Conservation (phyloP, 1,140 invertebrate species). For the Heliothis subflexa region DNA sequence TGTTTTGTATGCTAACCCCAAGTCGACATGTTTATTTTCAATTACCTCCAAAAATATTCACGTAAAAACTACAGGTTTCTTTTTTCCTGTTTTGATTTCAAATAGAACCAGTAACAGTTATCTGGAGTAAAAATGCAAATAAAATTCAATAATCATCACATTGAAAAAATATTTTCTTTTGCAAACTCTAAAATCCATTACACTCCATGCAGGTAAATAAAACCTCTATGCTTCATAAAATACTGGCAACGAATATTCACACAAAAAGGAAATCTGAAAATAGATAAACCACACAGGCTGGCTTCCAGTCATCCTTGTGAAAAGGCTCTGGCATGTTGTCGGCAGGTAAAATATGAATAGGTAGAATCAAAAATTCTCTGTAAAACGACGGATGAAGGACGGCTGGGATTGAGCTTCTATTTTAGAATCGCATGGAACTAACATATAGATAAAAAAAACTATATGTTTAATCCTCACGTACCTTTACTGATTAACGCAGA, state of each 20-base stretch:
- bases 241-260: slow-evolving; percentile 18
- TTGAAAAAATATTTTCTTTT: too few relatives aligned
- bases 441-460: too few relatives aligned
- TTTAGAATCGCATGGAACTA: neutral
- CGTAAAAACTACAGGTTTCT: too few relatives aligned
- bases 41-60: too few relatives aligned
- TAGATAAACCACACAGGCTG: slow-evolving; percentile 13
- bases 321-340: neutral
- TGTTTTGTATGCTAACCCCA: too few relatives aligned
- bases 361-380: neutral
- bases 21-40: too few relatives aligned
- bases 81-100: too few relatives aligned
- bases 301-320: slow-evolving; percentile 22
- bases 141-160: too few relatives aligned
- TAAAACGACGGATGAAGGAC: slow-evolving; percentile 11
- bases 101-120: too few relatives aligned
- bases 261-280: neutral
- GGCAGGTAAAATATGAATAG: slow-evolving; percentile 22
- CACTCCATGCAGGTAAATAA: neutral
- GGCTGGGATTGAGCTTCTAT: neutral
- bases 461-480: too few relatives aligned
- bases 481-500: too few relatives aligned
- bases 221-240: slow-evolving; percentile 29
- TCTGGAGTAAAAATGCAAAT: too few relatives aligned
- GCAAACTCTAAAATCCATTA: neutral